A percentile compares a stretch with the other conserved stretches of the same genome.
Evolutionary conservation across 2,113 vertebrate genomes (phyloP).

Genomic region (Cyrtonyx montezumae): DNA sequence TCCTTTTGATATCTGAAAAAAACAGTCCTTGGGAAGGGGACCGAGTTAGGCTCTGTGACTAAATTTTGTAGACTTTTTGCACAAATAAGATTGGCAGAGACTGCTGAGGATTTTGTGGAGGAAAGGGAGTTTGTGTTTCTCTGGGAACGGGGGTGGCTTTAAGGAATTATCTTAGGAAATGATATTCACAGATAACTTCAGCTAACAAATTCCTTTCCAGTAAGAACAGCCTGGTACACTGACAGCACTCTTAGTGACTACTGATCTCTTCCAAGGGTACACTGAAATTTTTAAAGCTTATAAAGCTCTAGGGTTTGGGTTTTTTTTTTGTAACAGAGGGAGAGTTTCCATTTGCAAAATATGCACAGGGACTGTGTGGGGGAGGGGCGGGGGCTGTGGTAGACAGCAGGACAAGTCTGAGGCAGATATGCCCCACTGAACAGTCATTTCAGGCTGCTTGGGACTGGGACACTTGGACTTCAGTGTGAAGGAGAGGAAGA

Average conservation of each 20-base stretch:
- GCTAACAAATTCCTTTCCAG: constrained; percentile 7
- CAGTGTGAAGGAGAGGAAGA: background rate
- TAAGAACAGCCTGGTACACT: background rate
- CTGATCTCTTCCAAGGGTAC: constrained; percentile 12
- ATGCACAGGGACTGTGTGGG: background rate
- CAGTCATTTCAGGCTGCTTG: background rate
- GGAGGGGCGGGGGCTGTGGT: background rate
- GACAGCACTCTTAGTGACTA: background rate
- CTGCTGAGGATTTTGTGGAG: background rate
- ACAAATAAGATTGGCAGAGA: background rate
- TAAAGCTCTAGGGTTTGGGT: background rate
- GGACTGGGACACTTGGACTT: background rate
- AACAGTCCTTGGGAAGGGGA: background rate
- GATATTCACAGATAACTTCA: constrained; percentile 18
- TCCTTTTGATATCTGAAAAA: background rate
- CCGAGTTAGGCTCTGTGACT: background rate
- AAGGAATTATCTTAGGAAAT: constrained; percentile 29
- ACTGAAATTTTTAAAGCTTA: background rate
- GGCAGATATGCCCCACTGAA: background rate
- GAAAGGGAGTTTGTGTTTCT: background rate
- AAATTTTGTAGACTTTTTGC: background rate
- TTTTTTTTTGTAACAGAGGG: background rate
- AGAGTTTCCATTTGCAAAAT: background rate
- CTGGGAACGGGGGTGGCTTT: background rate
- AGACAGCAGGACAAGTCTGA: background rate